Conservation (phyloP, 1,140 invertebrate genomes). For the Meteorus sp. region DNA sequence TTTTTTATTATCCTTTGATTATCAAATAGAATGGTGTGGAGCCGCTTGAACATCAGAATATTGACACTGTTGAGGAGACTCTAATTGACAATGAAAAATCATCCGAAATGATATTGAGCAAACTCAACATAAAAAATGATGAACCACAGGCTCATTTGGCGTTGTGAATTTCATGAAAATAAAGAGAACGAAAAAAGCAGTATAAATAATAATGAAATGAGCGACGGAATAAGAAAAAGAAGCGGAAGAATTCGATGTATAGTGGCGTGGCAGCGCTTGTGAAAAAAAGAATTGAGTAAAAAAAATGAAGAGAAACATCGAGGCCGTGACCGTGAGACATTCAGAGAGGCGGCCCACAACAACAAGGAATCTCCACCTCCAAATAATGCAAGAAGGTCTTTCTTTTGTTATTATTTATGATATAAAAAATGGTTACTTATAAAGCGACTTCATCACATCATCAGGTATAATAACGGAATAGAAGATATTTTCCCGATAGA, state of each 20-base stretch:
- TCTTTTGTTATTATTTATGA: no score
- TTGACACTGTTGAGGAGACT: not conserved
- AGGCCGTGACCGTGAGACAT: constrained; percentile 12
- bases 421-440: no score
- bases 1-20: not conserved
- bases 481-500: no score
- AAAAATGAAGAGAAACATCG: constrained; percentile 1
- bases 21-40: not conserved
- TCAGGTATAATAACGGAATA: no score
- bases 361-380: no score
- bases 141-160: not conserved
- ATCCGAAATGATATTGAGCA: not conserved
- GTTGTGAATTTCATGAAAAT: not conserved
- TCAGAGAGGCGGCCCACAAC: not conserved
- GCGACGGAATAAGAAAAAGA: no score
- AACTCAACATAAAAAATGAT: not conserved
- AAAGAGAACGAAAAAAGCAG: constrained; percentile 1
- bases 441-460: no score
- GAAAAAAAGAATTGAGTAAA: no score
- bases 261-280: not conserved
- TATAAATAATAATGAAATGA: no score
- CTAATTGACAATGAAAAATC: not conserved
- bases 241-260: not conserved
- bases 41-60: not conserved
- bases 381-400: no score